Conservation (phyloP, 2,113 vertebrate genomes). For the Indicator indicator region DNA sequence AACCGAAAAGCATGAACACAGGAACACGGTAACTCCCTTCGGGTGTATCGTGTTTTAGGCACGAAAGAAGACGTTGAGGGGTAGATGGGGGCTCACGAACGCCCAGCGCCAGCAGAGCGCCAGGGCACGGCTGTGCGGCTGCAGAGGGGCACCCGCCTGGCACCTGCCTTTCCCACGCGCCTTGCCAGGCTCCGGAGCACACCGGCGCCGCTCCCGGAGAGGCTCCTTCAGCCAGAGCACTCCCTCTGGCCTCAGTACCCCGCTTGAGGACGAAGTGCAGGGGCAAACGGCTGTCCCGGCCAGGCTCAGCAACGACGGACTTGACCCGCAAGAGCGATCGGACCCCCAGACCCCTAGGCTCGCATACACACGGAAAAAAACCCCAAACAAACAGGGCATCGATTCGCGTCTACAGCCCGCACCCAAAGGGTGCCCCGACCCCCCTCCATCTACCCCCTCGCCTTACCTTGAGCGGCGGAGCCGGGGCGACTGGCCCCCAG, state of each 20-base stretch:
- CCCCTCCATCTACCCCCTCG: neutral
- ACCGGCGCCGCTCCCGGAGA: neutral
- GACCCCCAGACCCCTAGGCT: neutral
- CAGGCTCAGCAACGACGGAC: neutral
- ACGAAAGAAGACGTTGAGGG: neutral
- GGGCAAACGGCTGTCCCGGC: neutral
- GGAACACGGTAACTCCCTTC: neutral
- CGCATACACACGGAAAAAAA: too few species aligned
- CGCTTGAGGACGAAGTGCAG: neutral
- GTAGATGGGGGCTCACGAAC: accelerated
- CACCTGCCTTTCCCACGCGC: slow-evolving; percentile 25
- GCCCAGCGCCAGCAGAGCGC: neutral
- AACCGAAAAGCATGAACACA: neutral
- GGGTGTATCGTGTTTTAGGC: neutral
- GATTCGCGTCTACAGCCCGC: neutral
- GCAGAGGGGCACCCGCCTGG: neutral
- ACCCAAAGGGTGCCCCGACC: neutral
- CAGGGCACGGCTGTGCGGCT: neutral
- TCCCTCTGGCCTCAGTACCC: neutral
- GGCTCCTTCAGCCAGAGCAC: neutral
- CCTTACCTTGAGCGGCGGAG: slow-evolving; percentile 88
- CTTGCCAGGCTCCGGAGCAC: neutral
- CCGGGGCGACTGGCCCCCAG: slow-evolving; percentile 80
- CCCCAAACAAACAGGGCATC: neutral
- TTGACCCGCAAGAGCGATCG: neutral